phyloP scores from a whole-genome alignment of 2,113 vertebrate species.

The Hepsetus odoe region DNA sequence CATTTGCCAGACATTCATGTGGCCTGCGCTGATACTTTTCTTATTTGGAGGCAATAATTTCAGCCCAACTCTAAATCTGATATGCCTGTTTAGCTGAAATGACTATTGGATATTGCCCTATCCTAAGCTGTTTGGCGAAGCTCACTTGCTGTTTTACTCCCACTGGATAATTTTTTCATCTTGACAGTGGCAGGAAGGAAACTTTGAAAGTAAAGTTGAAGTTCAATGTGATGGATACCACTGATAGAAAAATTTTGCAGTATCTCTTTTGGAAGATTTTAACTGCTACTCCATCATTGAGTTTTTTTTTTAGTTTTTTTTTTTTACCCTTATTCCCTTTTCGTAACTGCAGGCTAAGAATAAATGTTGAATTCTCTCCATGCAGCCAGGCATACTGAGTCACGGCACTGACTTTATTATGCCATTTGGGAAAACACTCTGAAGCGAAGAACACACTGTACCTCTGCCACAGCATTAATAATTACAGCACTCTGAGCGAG shows the following conservation, averaged over 20 bases:
- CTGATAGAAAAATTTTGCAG: neutral
- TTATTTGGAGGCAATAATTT: neutral
- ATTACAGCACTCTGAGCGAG: conserved; percentile 39
- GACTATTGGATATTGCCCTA: neutral
- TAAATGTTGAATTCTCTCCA: conserved; percentile 3
- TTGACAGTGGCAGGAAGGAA: neutral
- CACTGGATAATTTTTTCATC: neutral
- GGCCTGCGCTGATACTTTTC: neutral
- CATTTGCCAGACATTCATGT: neutral
- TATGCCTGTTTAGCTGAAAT: too few species aligned
- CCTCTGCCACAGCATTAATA: conserved; percentile 46
- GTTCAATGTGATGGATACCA: neutral
- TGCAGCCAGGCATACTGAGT: conserved; percentile 28
- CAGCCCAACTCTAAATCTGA: too few species aligned
- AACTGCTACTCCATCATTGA: neutral
- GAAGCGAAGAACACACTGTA: conserved; percentile 33
- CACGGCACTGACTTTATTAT: conserved; percentile 40
- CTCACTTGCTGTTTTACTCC: neutral
- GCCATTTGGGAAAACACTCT: conserved; percentile 32
- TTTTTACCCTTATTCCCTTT: neutral
- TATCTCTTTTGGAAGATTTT: neutral
- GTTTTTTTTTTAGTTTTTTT: neutral
- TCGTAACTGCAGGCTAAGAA: conserved; percentile 12
- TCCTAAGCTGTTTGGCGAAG: neutral
- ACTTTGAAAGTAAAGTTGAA: neutral